phyloP scores from a whole-genome alignment of 2,888 invertebrate species.

The Aelia acuminata region DNA sequence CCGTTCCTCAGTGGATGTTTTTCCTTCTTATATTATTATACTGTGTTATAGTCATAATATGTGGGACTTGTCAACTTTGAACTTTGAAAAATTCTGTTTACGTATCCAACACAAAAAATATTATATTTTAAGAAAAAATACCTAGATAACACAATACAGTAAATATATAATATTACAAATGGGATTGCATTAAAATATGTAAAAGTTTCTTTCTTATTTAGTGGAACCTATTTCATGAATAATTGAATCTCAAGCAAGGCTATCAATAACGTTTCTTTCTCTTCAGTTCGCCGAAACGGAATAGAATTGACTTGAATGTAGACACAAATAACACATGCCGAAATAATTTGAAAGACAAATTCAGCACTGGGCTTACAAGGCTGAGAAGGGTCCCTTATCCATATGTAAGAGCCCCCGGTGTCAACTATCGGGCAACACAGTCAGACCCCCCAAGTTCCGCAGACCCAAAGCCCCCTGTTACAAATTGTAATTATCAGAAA shows the following conservation, averaged over 20 bases:
- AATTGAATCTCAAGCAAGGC: background rate
- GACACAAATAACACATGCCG: slow-evolving; percentile 37
- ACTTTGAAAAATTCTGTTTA: no score
- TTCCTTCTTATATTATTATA: background rate
- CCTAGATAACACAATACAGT: no score
- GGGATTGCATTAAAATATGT: no score
- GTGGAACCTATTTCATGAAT: background rate
- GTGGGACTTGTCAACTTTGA: no score
- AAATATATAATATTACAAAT: no score
- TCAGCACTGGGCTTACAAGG: slow-evolving; percentile 12
- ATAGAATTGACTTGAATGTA: slow-evolving; percentile 30
- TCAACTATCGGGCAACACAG: slow-evolving; percentile 48
- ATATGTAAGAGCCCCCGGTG: slow-evolving; percentile 46
- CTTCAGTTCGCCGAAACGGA: background rate
- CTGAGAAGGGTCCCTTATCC: slow-evolving; percentile 35
- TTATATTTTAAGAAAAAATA: no score
- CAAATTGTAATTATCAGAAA: slow-evolving; percentile 49
- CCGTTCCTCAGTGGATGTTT: background rate
- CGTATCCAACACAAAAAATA: no score
- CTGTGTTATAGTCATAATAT: no score
- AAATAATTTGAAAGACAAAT: slow-evolving; percentile 51
- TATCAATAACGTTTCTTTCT: background rate
- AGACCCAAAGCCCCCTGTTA: background rate
- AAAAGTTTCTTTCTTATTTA: no score
- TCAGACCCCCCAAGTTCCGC: background rate